Conservation (phyloP, 2,888 invertebrate genomes). For the Rhaphigaster nebulosa region DNA sequence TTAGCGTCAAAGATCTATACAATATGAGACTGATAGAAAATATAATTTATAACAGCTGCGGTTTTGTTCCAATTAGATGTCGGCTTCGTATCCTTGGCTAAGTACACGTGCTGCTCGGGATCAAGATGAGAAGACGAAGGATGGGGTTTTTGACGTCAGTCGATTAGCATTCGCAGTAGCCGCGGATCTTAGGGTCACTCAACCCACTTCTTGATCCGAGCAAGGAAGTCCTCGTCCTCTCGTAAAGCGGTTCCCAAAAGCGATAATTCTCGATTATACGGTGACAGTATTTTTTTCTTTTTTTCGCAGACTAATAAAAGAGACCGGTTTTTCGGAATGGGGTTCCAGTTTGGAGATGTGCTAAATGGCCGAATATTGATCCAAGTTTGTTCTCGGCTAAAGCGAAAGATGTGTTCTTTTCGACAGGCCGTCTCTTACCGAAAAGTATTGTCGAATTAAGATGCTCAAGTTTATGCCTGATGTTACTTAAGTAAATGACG, state of each 20-base stretch:
- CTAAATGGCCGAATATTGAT: not conserved
- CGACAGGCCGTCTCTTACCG: not conserved
- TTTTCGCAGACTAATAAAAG: not conserved
- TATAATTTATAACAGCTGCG: not conserved
- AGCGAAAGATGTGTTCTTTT: not conserved
- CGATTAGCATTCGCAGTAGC: conserved; percentile 21
- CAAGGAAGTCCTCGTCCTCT: not conserved
- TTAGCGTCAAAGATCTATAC: not conserved
- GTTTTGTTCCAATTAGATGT: not conserved
- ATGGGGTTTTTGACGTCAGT: conserved; percentile 28
- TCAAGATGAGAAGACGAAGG: not conserved
- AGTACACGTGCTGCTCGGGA: not conserved
- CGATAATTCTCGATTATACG: conserved; percentile 24
- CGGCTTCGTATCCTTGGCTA: not conserved
- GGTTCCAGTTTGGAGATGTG: not conserved
- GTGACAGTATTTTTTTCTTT: not conserved
- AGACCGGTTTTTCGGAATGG: conserved; percentile 16
- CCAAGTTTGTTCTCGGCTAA: not conserved
- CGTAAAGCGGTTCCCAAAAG: conserved; percentile 2
- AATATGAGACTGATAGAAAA: not conserved
- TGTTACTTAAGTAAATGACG: not conserved
- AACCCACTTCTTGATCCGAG: not conserved
- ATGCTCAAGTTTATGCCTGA: not conserved
- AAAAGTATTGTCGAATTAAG: conserved; percentile 27
- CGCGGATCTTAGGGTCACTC: not conserved